Percentiles rank a stretch among this genome's conserved stretches.
These are phyloP conservation scores for Microctonus hyperodae DNA, from an alignment of 2,888 invertebrate genomes.

Conservation along the genomic window DNA sequence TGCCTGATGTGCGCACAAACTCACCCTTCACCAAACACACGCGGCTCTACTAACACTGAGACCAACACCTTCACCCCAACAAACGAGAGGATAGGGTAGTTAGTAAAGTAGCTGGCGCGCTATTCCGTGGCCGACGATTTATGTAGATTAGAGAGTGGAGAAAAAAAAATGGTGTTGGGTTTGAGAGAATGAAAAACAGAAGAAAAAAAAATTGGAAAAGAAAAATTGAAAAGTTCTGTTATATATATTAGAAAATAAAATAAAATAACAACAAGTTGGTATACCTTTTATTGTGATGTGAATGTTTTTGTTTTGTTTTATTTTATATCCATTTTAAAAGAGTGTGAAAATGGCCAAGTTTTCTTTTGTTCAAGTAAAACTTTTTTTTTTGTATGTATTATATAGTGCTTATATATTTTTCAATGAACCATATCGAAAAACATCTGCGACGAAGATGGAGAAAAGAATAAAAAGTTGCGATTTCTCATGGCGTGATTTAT, in stretches of 20 bases:
- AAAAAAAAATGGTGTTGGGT: constrained; percentile 16
- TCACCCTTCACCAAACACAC: constrained; percentile 5
- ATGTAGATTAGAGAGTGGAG: constrained; percentile 33
- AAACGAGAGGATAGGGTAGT: constrained; percentile 7
- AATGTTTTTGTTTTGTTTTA: constrained; percentile 1
- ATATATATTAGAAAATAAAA: constrained; percentile 16
- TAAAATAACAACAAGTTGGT: not conserved
- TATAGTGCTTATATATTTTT: constrained; percentile 1
- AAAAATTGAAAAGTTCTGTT: constrained; percentile 15
- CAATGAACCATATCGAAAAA: not conserved
- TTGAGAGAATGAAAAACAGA: constrained; percentile 7
- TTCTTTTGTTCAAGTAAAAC: constrained; percentile 3
- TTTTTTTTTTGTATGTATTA: not conserved
- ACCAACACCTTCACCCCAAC: constrained; percentile 6
- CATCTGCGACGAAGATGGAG: not conserved
- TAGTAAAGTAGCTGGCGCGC: constrained; percentile 21
- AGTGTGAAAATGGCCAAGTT: constrained; percentile 22
- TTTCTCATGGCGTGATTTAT: not conserved
- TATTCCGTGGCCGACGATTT: constrained; percentile 31
- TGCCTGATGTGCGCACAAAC: constrained; percentile 10
- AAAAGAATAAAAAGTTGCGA: not conserved
- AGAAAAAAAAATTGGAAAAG: not conserved
- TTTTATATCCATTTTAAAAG: not conserved
- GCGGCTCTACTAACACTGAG: not conserved
- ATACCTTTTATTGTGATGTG: constrained; percentile 12